Evolutionary conservation across 2,113 vertebrate genomes (phyloP).

Genomic region (Actenoides lindsayi): DNA sequence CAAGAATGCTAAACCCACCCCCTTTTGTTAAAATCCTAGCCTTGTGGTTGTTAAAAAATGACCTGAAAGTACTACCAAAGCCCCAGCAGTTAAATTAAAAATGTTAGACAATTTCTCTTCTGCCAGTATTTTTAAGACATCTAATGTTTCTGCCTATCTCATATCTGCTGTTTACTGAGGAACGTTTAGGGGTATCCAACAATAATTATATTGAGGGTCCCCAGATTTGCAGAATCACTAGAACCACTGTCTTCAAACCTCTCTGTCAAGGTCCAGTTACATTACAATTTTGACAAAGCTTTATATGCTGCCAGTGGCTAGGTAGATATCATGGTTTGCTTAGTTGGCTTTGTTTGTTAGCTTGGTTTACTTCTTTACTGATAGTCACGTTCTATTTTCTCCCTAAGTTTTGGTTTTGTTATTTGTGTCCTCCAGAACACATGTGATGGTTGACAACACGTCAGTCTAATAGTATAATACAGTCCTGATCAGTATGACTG

Average conservation of each 20-base stretch:
- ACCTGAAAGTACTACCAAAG: neutral
- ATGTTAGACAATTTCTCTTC: neutral
- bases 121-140: neutral
- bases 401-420: neutral
- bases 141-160: neutral
- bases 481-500: neutral
- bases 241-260: neutral
- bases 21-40: neutral
- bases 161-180: neutral
- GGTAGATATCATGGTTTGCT: too few species aligned
- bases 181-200: neutral
- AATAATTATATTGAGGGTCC: neutral
- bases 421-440: neutral
- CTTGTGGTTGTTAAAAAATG: neutral
- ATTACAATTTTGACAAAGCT: neutral
- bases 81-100: neutral
- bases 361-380: neutral
- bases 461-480: neutral
- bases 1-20: neutral
- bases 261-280: neutral
- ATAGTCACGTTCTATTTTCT: neutral
- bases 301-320: neutral
- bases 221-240: neutral
- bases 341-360: neutral
- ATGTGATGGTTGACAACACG: neutral